Conservation (phyloP, 2,888 invertebrate species). For the Brachyptera putata region DNA sequence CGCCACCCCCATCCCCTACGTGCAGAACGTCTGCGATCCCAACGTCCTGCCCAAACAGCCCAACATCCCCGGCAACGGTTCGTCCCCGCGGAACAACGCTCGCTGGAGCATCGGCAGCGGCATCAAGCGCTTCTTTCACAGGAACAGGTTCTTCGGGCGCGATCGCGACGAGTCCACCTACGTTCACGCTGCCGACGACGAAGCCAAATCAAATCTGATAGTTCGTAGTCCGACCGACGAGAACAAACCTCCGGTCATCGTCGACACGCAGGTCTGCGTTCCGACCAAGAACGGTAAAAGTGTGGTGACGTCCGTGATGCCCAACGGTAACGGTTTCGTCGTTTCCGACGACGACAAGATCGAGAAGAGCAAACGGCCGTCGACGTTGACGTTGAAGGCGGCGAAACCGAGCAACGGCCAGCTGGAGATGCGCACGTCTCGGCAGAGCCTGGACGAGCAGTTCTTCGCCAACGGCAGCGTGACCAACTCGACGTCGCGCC, state of each 20-base stretch:
- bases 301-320: constrained; percentile 47
- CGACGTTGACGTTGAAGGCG: constrained; percentile 45
- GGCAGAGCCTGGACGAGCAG: constrained; percentile 70
- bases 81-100: constrained; percentile 32
- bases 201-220: constrained; percentile 33
- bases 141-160: constrained; percentile 21
- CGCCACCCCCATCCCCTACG: constrained; percentile 62
- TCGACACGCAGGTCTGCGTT: constrained; percentile 56
- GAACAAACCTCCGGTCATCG: constrained; percentile 30
- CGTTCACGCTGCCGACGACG: constrained; percentile 25
- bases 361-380: constrained; percentile 41
- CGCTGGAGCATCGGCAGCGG: constrained; percentile 45
- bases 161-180: constrained; percentile 15
- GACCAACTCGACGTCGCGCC: constrained; percentile 16
- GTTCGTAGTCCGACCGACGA: constrained; percentile 15
- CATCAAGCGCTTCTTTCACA: constrained; percentile 47
- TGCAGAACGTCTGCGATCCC: constrained; percentile 62
- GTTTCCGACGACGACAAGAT: constrained; percentile 45
- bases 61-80: constrained; percentile 42
- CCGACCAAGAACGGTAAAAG: constrained; percentile 45
- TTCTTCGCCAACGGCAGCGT: no score
- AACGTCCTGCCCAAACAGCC: constrained; percentile 43
- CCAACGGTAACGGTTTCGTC: constrained; percentile 44
- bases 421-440: constrained; percentile 41
- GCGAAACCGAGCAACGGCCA: not conserved